A percentile compares a stretch with the other conserved stretches of the same genome.
phyloP scores from a whole-genome alignment of 2,888 invertebrate genomes.

The Glaucopsyche alexis region DNA sequence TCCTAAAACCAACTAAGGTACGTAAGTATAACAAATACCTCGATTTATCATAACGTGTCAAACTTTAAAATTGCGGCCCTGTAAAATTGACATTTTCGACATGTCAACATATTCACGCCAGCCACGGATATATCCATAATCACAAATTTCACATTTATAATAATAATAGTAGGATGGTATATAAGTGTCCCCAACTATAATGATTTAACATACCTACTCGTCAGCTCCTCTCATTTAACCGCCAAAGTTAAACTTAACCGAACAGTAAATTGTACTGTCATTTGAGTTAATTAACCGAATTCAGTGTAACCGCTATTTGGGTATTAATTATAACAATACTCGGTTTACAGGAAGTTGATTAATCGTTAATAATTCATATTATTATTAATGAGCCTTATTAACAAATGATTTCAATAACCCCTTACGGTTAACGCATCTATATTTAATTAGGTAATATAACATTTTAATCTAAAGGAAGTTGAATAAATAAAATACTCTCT shows the following conservation, averaged over 20 bases:
- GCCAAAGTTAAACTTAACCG: background rate
- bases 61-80: too few relatives aligned
- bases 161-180: too few relatives aligned
- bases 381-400: background rate
- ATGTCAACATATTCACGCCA: too few relatives aligned
- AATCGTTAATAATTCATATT: conserved; percentile 28
- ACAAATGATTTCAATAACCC: background rate
- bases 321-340: conserved; percentile 6
- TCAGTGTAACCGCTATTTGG: conserved; percentile 12
- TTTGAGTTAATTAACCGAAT: conserved; percentile 4
- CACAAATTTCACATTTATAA: too few relatives aligned
- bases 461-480: background rate
- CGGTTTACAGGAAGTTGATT: conserved; percentile 8
- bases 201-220: too few relatives aligned
- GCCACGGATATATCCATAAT: too few relatives aligned
- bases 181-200: too few relatives aligned
- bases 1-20: too few relatives aligned
- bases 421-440: background rate
- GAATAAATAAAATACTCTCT: background rate
- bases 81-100: too few relatives aligned
- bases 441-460: background rate
- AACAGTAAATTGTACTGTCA: background rate
- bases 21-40: too few relatives aligned
- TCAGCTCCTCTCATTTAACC: too few relatives aligned
- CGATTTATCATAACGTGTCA: too few relatives aligned